A percentile compares a stretch with the other conserved stretches of the same genome.
phyloP scores from a whole-genome alignment of 2,888 invertebrate genomes.

The Lottia scabra region DNA sequence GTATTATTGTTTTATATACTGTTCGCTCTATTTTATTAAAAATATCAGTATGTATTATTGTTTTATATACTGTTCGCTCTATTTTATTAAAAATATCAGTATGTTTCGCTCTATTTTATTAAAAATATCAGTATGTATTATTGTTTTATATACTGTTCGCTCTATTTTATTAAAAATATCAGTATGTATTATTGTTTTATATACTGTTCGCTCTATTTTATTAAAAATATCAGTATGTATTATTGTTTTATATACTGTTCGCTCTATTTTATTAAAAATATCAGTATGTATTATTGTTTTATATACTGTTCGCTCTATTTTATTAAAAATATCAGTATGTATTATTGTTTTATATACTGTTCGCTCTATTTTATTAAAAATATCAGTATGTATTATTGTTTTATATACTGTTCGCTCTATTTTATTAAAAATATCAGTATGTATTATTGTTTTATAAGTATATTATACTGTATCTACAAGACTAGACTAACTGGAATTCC shows the following conservation, averaged over 20 bases:
- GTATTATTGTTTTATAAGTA: constrained; percentile 35
- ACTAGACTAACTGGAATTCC: no score
- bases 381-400: constrained; percentile 79
- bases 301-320: constrained; percentile 84
- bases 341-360: constrained; percentile 74
- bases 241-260: constrained; percentile 75
- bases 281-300: constrained; percentile 77
- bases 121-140: constrained; percentile 84
- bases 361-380: constrained; percentile 88
- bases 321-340: constrained; percentile 90
- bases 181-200: constrained; percentile 73
- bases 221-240: constrained; percentile 87
- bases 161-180: constrained; percentile 91
- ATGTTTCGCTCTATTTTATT: constrained; percentile 90
- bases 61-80: neutral
- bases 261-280: constrained; percentile 89
- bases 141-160: constrained; percentile 78
- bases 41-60: constrained; percentile 80
- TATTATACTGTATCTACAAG: no score
- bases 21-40: constrained; percentile 91
- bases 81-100: no score
- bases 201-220: constrained; percentile 87
- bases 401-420: constrained; percentile 84
- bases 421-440: constrained; percentile 90
- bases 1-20: constrained; percentile 66